Base-by-base conservation (phyloP, 2,113 vertebrate species). In the Tragelaphus buxtoni region DNA sequence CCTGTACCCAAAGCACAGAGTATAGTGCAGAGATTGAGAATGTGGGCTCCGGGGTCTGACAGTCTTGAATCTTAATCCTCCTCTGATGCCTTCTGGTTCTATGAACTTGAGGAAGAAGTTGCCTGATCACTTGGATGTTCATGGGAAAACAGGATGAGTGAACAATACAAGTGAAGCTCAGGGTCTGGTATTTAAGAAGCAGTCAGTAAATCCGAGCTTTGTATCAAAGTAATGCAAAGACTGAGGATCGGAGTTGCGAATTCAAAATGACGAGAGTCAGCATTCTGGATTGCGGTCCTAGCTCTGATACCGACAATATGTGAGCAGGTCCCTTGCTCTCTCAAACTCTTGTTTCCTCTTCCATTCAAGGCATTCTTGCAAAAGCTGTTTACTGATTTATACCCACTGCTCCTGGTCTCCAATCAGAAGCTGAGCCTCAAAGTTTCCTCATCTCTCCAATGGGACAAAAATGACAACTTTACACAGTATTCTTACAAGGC, bases 151-250 rank as follows among this genome's bases (percentile, higher is more conserved):
- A 53, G 13, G 24, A 13, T n/a, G 60, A 69, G n/a, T 35, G 53
- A 42, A 8, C 1, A 26, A 35, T 11, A 14, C 45, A 56, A 30
- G 17, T 4, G 51, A 18, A 47, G 22, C 69, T 42, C 53, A 14
- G 51, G 58, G 7, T 5, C 2, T 72, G 79, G 42, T 18, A 3
- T 53, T 18, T 9, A 60, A 86, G 60, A 72, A 42, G 51, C 81
- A 61, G 28, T 14, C 22, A 24, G 3, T 61, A 35, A 53, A 4
- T 60, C 4, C 1, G 22, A 45, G 16, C 12, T 83, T 60, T 45
- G 0, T 4, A 11, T 53, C n/a, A 22, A 58, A 51, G 16, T 3
- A 39, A 17, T 20, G 5, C 42, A 0, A 11, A 11, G 56, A 22
- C 24, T 1, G 24, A 45, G 28, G 69, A 5, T 51, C 20, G 0